Percentiles rank a stretch among this genome's conserved stretches.
Evolutionary conservation across 1,140 invertebrate genomes (phyloP).

Genomic region (Cheumatopsyche charites): DNA sequence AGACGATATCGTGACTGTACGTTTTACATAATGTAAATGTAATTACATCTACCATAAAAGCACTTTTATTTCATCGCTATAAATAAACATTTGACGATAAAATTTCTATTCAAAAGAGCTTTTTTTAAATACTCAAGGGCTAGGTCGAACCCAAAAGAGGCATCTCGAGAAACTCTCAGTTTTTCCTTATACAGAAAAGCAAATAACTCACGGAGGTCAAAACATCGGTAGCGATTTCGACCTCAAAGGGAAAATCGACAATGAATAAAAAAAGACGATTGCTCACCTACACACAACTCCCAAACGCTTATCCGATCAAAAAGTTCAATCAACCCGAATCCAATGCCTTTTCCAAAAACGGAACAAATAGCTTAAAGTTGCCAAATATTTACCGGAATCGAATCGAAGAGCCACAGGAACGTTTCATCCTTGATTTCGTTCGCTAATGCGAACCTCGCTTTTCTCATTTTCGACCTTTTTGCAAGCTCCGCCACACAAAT

Average conservation of each 20-base stretch:
- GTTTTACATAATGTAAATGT: no score
- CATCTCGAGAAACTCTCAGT: background rate
- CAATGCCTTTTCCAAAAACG: background rate
- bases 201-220: background rate
- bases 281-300: background rate
- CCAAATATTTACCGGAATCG: constrained; percentile 11
- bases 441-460: constrained; percentile 10
- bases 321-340: constrained; percentile 15
- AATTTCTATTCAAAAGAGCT: no score
- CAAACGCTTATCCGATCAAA: constrained; percentile 6
- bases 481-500: constrained; percentile 36
- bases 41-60: no score
- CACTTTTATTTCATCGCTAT: no score
- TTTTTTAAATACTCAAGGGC: no score
- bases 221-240: no score
- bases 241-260: no score
- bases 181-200: background rate
- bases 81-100: no score
- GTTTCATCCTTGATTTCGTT: background rate
- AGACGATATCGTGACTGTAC: no score
- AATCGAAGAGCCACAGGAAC: background rate
- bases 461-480: constrained; percentile 24
- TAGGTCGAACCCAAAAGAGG: no score
- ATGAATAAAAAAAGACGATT: background rate
- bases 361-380: background rate